These are phyloP conservation scores for Pseudococcus longispinus DNA, from an alignment of 2,888 invertebrate genomes.

Conservation along the genomic window DNA sequence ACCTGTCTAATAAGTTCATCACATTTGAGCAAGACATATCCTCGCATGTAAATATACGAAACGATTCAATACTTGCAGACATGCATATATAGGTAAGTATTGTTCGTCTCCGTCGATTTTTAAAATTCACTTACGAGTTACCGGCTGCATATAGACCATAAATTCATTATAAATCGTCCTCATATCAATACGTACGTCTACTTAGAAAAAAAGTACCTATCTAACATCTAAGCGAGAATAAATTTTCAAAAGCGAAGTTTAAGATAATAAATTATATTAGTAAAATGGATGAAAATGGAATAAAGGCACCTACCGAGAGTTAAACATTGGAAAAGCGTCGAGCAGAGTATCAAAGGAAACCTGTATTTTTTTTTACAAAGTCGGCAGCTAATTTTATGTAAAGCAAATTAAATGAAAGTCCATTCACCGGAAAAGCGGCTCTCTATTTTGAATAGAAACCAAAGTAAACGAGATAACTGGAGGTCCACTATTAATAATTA, in stretches of 20 bases:
- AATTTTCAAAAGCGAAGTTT: background rate
- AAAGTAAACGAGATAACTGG: conserved; percentile 38
- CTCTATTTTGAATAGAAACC: conserved; percentile 37
- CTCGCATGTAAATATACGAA: no score
- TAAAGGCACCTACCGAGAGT: conserved; percentile 24
- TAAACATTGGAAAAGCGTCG: conserved; percentile 30
- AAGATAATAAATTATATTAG: conserved; percentile 20
- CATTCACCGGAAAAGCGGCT: conserved; percentile 48
- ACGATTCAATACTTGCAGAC: no score
- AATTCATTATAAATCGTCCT: background rate
- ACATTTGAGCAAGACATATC: no score
- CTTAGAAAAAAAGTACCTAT: background rate
- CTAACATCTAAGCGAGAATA: background rate
- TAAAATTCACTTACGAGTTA: no score
- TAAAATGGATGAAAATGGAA: conserved; percentile 4
- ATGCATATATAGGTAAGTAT: no score
- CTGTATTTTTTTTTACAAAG: conserved; percentile 30
- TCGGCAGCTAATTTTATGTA: conserved; percentile 48
- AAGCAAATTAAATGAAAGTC: conserved; percentile 49
- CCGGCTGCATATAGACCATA: no score
- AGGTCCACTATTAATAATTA: conserved; percentile 42
- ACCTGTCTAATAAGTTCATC: no score
- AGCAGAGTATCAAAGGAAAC: conserved; percentile 1
- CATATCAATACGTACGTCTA: background rate
- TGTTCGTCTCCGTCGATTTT: no score